Base-by-base conservation (phyloP, 2,888 invertebrate genomes). In the Axea sp. region DNA sequence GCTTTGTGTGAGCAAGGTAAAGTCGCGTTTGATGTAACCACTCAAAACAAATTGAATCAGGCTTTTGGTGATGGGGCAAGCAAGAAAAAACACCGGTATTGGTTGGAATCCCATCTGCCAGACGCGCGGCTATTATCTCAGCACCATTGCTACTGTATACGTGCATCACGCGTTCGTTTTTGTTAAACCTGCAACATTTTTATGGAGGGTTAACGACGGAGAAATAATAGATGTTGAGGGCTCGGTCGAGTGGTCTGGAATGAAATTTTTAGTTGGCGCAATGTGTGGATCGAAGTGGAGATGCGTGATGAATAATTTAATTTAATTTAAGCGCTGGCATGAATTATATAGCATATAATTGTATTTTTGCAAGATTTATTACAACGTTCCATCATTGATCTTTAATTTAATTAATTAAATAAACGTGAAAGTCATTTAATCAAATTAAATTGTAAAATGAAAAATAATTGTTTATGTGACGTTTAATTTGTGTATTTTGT, bases 21-120 rank as follows among this genome's bases (percentile, higher is more conserved):
- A 96, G 89, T 0, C 95, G 89, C 0, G 94, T 92, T 3, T 92
- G 89, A 67, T 92, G 90, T 80, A 94, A 92, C 96, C 96, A 96
- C 84, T 96, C 96, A 59, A 95, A 88, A 78, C 96, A 96, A 3
- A 94, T 85, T 0, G 83, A 76, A 43, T 83, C 82, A 0, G 76
- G 73, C 7, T 81, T 79, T 39, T 87, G 83, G 55, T 88, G 82
- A 14, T 83, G 90, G 0, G 92, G 90, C 0, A 94, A 87, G 80
- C 95, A 95, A 0, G 92, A 91, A 80, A 92, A 93, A 0, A 94
- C 93, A n/a, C 93, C 92, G 7, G 91, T 91, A 37, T 88, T 87
- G 0, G 82, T 35, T 0, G 85, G 84, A 15, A 86, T 86, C 19
- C 82, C 86, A 8, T 90, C 82, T 79, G 92, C 94, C 17, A 94